Conservation (phyloP, 30 jellyfish, hydroid and myxozoan species). For the Pseudorhiza aurosa region DNA sequence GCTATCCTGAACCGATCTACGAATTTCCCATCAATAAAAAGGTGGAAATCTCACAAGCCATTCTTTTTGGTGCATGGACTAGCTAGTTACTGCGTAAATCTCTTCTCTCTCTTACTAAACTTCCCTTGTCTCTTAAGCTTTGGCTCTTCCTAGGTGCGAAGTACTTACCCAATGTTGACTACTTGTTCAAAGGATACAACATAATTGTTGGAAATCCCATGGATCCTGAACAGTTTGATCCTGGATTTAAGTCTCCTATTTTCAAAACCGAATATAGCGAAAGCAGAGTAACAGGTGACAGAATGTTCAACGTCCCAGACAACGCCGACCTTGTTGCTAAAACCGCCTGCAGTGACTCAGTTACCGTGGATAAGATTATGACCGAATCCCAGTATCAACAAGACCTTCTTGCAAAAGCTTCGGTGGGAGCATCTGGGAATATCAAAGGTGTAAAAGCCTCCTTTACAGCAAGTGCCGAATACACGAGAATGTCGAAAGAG, state of each 20-base stretch:
- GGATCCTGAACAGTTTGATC: slow-evolving; percentile 30
- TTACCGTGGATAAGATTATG: slow-evolving; percentile 21
- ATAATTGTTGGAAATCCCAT: slow-evolving; percentile 46
- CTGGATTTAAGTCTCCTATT: slow-evolving; percentile 34
- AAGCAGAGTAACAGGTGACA: slow-evolving; percentile 39
- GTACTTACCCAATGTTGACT: slow-evolving; percentile 36
- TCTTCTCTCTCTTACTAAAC: no score
- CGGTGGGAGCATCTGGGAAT: slow-evolving; percentile 9
- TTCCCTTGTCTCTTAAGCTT: no score
- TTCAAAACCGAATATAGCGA: slow-evolving; percentile 19
- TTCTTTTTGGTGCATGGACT: no score
- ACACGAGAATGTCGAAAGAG: slow-evolving; percentile 34
- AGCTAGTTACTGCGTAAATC: no score
- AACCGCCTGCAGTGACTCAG: slow-evolving; percentile 34
- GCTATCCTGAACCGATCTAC: no score
- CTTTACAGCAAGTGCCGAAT: slow-evolving; percentile 61
- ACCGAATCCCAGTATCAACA: slow-evolving; percentile 38
- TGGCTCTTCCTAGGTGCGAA: not conserved
- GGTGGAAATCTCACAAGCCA: no score
- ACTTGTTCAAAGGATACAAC: slow-evolving; percentile 55
- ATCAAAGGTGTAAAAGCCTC: slow-evolving; percentile 40
- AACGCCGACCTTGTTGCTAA: slow-evolving; percentile 29
- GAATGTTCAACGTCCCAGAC: slow-evolving; percentile 24
- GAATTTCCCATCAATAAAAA: no score
- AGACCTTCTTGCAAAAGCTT: slow-evolving; percentile 29